These are phyloP conservation scores for Plecotus auritus DNA, from an alignment of 2,113 vertebrate species.

Conservation along the genomic window DNA sequence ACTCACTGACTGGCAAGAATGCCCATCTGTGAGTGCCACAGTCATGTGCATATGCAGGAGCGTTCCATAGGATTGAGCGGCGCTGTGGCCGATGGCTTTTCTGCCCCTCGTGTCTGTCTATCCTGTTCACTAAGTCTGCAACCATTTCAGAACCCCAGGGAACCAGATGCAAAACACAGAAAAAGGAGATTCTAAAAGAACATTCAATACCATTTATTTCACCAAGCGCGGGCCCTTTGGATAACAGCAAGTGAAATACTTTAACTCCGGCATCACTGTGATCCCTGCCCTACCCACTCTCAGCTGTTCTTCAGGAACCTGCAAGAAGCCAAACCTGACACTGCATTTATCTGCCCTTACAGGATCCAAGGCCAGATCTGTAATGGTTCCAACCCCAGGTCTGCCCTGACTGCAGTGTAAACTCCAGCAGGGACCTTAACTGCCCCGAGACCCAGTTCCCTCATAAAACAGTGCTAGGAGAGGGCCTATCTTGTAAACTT, in stretches of 20 bases:
- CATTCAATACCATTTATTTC: neutral
- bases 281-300: neutral
- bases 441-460: neutral
- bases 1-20: accelerated
- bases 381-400: neutral
- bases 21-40: neutral
- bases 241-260: neutral
- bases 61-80: accelerated
- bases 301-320: neutral
- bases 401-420: neutral
- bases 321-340: neutral
- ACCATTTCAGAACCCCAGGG: neutral
- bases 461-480: neutral
- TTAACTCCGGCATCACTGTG: neutral
- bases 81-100: neutral
- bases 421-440: neutral
- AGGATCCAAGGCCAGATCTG: neutral
- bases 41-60: accelerated
- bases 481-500: accelerated
- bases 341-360: neutral
- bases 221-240: neutral
- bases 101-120: neutral
- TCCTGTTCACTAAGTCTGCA: neutral
- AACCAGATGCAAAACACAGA: neutral
- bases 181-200: neutral